Evolutionary conservation across 2,888 invertebrate genomes (phyloP).

Genomic region (Oxycera nigricornis): DNA sequence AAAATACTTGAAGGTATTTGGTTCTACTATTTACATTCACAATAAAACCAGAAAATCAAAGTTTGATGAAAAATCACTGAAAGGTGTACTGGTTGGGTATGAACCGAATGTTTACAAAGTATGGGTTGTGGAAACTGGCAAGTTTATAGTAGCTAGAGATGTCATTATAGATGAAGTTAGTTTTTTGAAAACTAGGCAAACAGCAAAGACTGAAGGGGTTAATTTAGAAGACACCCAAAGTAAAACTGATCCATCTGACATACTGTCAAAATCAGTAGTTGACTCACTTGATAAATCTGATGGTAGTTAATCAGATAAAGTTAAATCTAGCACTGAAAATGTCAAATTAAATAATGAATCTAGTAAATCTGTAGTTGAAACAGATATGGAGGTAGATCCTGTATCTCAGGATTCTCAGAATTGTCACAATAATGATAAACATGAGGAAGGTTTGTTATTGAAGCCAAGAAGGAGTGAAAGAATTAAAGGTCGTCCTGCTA

Average conservation of each 20-base stretch:
- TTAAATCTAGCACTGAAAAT: background rate
- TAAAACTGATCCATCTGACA: conserved; percentile 31
- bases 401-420: background rate
- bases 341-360: background rate
- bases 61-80: conserved; percentile 55
- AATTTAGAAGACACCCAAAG: background rate
- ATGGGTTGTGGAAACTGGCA: conserved; percentile 51
- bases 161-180: conserved; percentile 54
- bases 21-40: conserved; percentile 53
- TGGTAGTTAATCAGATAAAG: conserved; percentile 4
- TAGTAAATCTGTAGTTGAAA: conserved; percentile 1
- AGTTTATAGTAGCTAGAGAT: conserved; percentile 54
- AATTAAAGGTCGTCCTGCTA: conserved; percentile 28
- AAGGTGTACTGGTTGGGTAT: conserved; percentile 54
- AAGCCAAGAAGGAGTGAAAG: conserved; percentile 31
- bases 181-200: conserved; percentile 50
- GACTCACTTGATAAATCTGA: conserved; percentile 23
- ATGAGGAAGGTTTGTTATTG: background rate
- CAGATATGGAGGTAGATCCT: background rate
- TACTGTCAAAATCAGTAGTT: conserved; percentile 7
- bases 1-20: conserved; percentile 54
- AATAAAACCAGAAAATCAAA: conserved; percentile 53
- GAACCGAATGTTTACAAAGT: conserved; percentile 56
- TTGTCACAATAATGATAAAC: conserved; percentile 15
- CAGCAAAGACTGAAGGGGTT: background rate